phyloP scores from a whole-genome alignment of 2,888 invertebrate species.

The Hipparchia sbordonii region DNA sequence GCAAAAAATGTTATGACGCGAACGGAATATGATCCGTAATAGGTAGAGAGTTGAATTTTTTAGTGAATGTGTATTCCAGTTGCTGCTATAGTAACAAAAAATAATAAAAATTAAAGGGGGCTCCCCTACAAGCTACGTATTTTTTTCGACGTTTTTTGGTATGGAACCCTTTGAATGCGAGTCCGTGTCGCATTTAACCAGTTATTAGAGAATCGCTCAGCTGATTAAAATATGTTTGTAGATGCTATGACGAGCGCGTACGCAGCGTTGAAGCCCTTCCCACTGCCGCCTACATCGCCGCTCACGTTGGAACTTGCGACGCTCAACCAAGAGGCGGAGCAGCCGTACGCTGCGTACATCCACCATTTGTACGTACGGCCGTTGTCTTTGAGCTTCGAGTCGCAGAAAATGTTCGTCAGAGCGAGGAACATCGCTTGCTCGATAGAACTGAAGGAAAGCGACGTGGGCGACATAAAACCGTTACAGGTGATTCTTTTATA shows the following conservation, averaged over 20 bases:
- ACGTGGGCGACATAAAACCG: conserved; percentile 83
- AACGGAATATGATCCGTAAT: background rate
- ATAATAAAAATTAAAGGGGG: too few species aligned
- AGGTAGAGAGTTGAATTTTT: too few species aligned
- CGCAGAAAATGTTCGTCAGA: conserved; percentile 94
- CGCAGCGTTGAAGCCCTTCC: conserved; percentile 93
- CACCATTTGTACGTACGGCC: conserved; percentile 98
- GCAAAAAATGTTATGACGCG: conserved; percentile 2
- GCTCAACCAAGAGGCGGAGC: conserved; percentile 87
- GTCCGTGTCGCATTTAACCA: too few species aligned
- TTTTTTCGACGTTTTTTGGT: too few species aligned
- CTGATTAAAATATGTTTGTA: conserved; percentile 56
- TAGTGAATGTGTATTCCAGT: too few species aligned
- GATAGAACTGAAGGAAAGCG: conserved; percentile 93
- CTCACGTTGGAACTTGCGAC: conserved; percentile 94
- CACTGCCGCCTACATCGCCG: conserved; percentile 88
- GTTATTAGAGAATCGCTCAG: too few species aligned
- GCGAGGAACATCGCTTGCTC: conserved; percentile 97
- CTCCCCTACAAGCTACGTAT: too few species aligned
- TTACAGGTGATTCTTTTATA: conserved; percentile 88
- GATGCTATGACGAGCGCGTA: conserved; percentile 93
- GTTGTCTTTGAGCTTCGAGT: conserved; percentile 91
- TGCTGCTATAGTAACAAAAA: too few species aligned
- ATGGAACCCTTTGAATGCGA: too few species aligned
- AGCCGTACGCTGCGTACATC: conserved; percentile 92